Evolutionary conservation across 2,888 invertebrate species (phyloP).

Genomic region (Drosophila mulleri): DNA sequence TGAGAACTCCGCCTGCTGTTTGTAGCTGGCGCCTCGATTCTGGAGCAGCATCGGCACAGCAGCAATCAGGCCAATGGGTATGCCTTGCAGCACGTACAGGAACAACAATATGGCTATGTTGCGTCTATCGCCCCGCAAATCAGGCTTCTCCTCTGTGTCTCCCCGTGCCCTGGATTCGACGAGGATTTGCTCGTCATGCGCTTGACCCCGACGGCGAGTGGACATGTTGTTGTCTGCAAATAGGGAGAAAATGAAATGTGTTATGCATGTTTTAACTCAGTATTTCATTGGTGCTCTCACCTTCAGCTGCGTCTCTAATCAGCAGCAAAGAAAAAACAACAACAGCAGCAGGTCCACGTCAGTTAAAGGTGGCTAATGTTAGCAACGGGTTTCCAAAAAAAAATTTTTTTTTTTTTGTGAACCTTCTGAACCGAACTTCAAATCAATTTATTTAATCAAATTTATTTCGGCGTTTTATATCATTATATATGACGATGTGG

Average conservation of each 20-base stretch:
- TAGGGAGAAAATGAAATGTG: slow-evolving; percentile 1
- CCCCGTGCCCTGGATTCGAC: slow-evolving; percentile 33
- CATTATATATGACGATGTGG: slow-evolving; percentile 45
- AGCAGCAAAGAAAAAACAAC: slow-evolving; percentile 22
- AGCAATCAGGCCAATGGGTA: slow-evolving; percentile 96
- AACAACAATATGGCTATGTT: slow-evolving; percentile 95
- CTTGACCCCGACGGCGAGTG: slow-evolving; percentile 43
- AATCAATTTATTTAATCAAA: neutral
- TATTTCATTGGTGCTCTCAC: slow-evolving; percentile 21
- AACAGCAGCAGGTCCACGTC: slow-evolving; percentile 51
- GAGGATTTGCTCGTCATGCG: slow-evolving; percentile 23
- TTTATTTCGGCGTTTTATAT: slow-evolving; percentile 13
- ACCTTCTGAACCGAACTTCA: neutral
- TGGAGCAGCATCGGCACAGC: slow-evolving; percentile 98
- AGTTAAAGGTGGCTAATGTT: slow-evolving; percentile 31
- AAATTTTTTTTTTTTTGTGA: neutral
- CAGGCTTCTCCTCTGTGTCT: slow-evolving; percentile 79
- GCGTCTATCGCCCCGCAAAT: slow-evolving; percentile 90
- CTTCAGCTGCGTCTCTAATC: slow-evolving; percentile 33
- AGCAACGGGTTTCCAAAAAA: neutral
- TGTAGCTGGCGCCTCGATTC: slow-evolving; percentile 96
- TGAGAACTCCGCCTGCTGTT: slow-evolving; percentile 97
- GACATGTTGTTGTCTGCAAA: slow-evolving; percentile 36
- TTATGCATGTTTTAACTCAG: slow-evolving; percentile 9
- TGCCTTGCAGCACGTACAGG: slow-evolving; percentile 97